Evolutionary conservation across 2,797 vertebrate species (phyloP), one percentile per base, ranked within the genome.

Genomic region (Myotis findleyi): DNA sequence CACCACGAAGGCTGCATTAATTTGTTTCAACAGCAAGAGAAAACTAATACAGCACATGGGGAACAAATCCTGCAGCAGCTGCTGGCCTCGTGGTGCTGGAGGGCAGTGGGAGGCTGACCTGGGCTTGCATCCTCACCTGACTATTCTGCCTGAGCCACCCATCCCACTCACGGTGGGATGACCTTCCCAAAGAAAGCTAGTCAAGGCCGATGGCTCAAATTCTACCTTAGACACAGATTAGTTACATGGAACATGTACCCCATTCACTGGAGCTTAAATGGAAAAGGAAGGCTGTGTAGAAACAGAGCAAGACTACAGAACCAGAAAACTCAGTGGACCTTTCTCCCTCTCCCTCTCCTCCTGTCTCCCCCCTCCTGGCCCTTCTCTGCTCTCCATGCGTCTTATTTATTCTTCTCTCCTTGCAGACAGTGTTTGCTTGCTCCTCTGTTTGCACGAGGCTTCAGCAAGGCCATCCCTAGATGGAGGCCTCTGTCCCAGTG

Each of bases 111-210:
- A 27, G 27, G 36, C 7, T 57, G 41, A 47, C 44, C 18, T 0
- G 0, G 2, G 38, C 68, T 92, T 20, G 0, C 25, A 64, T 38
- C 20, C 27, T 33, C 25, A 7, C 14, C 91, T 25, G 41, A 27
- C 25, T 1, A 0, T 2, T 27, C 75, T 3, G 6, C 18, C 49
- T 11, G 25, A 20, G 8, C 7, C 0, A 6, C 7, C 10, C 49
- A 9, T 36, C 82, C 72, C 82, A 27, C 18, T 25, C 81, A 27
- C 2, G 2, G 20, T 20, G 59, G 75, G 21, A 51, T 1, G 53
- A 20, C 16, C 41, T 51, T 20, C 0, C 53, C 33, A 66, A 76
- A 51, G 72, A 53, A 94, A 76, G 38, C 36, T 7, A 49, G 71
- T 17, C 21, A 5, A 36, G 20, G 7, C 85, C 79, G 4, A 20